A percentile compares a stretch with the other conserved stretches of the same genome.
Conservation (phyloP, 2,797 vertebrate genomes). For the Acanthurus tractus region DNA sequence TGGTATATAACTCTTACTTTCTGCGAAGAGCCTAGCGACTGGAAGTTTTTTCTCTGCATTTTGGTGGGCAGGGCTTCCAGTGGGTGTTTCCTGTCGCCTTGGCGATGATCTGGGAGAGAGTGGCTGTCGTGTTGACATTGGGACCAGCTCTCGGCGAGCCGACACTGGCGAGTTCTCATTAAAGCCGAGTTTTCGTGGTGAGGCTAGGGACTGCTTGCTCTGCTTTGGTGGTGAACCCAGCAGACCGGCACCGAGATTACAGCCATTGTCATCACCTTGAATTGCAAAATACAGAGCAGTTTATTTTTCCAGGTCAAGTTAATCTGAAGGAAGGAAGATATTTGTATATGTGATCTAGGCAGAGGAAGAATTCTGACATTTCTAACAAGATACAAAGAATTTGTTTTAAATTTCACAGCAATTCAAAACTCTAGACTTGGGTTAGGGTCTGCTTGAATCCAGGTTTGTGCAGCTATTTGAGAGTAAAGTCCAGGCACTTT, state of each 20-base stretch:
- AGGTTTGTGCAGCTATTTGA: too few relatives aligned
- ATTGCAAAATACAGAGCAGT: background rate
- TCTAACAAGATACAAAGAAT: too few relatives aligned
- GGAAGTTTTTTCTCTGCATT: slow-evolving; percentile 31
- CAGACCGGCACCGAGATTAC: slow-evolving; percentile 84
- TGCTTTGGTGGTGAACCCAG: slow-evolving; percentile 91
- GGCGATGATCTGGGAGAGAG: slow-evolving; percentile 35
- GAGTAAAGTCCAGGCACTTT: too few relatives aligned
- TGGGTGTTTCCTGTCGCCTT: slow-evolving; percentile 72
- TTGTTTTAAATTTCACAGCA: too few relatives aligned
- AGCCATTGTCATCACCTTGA: slow-evolving; percentile 92
- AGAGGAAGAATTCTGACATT: too few relatives aligned
- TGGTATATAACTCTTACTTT: slow-evolving; percentile 81
- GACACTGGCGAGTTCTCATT: slow-evolving; percentile 70
- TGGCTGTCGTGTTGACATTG: background rate
- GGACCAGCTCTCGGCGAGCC: slow-evolving; percentile 5
- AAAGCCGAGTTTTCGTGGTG: slow-evolving; percentile 84
- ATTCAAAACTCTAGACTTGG: too few relatives aligned
- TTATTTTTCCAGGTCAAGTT: background rate
- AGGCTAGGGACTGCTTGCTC: slow-evolving; percentile 75
- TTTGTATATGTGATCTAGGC: too few relatives aligned
- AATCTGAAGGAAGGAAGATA: background rate
- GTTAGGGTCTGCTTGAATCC: too few relatives aligned
- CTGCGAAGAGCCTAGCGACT: slow-evolving; percentile 78
- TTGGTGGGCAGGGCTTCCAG: slow-evolving; percentile 26